Base-by-base conservation (phyloP, 2,888 invertebrate species). In the Diachrysia chrysitis region DNA sequence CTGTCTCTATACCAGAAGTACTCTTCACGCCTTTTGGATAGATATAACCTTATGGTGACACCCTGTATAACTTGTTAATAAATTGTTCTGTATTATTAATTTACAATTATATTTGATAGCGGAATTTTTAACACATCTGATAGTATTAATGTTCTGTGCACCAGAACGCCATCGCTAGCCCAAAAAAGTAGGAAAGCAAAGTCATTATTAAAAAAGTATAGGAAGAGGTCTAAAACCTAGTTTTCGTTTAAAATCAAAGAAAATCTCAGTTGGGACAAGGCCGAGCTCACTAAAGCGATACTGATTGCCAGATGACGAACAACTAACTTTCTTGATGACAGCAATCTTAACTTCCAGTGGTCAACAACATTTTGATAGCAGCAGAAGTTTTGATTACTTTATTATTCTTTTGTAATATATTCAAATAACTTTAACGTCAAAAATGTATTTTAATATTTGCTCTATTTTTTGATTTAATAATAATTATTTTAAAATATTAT, bases 301-400 rank as follows among this genome's bases (percentile, higher is more conserved):
- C 73, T 74, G 82, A 81, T 79, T 78, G 76, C 82, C 79, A 79
- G 84, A 89, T 86, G 86, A 85, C 79, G 85, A 84, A 84, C 86
- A 85, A 82, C 83, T 80, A 76, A 83, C 81, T 83, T 85, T 83
- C 82, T 78, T 86, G 89, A 90, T 89, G 91, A 90, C 90, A 87
- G 90, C 86, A 87, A 91, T 91, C 84, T 87, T 69, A 76, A 70
- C 69, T 60, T 68, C 35, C 76, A 85, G 87, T 48, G 77, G 79
- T 81, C 23, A 23, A 61, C 67, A 89, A 89, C 88, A 77, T 86
- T 88, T 84, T 76, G 57, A 21, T 29, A 60, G 63, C 19, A 32
- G 21, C 17, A 19, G 9, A 48, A 17, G 10, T 9, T 46, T 10
- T 48, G 7, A 48, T 48, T 7, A 10, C 48, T 7, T 19, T 10